These are phyloP conservation scores for Malacosoma neustria DNA, from an alignment of 2,888 invertebrate species.

Conservation along the genomic window DNA sequence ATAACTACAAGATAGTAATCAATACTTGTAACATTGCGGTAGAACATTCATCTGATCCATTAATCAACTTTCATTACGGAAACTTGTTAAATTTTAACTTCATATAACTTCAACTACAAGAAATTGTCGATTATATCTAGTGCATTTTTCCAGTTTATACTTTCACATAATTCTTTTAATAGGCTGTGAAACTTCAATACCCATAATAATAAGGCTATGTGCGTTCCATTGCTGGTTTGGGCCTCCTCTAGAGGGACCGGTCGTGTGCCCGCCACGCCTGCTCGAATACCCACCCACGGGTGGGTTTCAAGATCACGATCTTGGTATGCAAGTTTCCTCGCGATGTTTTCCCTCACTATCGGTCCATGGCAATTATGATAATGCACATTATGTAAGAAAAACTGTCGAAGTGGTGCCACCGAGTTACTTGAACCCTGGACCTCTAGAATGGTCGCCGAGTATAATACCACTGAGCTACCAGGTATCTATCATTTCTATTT, in stretches of 20 bases:
- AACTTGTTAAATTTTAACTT: neutral
- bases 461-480: no score
- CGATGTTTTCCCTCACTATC: neutral
- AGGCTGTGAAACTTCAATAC: neutral
- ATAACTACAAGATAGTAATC: no score
- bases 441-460: no score
- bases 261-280: conserved; percentile 2
- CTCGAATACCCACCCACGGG: no score
- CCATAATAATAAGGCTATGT: neutral
- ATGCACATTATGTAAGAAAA: neutral
- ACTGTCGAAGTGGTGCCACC: neutral
- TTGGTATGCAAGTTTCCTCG: neutral
- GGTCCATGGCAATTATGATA: neutral
- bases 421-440: no score
- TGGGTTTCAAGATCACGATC: neutral
- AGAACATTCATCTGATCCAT: neutral
- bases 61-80: neutral
- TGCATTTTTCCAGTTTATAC: no score
- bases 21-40: no score
- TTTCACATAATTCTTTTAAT: neutral
- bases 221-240: neutral
- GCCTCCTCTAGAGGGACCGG: conserved; percentile 6
- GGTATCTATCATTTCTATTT: no score
- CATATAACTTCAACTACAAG: neutral
- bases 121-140: no score